Conservation (phyloP, 2,888 invertebrate genomes). For the Phragmatobia fuliginosa region DNA sequence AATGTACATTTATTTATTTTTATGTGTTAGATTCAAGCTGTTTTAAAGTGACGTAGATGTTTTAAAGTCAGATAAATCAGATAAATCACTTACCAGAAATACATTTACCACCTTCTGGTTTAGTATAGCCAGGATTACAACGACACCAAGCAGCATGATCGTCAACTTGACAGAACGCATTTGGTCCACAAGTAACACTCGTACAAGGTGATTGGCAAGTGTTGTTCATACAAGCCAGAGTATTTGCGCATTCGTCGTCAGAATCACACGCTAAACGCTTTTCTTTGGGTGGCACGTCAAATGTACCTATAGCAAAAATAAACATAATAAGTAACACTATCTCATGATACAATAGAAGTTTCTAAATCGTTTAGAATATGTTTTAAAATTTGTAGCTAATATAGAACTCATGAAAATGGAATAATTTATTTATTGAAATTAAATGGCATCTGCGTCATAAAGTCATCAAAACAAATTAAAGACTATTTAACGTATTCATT, state of each 20-base stretch:
- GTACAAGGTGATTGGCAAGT: slow-evolving; percentile 94
- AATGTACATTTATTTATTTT: no score
- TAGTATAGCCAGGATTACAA: slow-evolving; percentile 93
- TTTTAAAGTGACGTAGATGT: background rate
- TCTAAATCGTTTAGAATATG: no score
- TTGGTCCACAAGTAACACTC: slow-evolving; percentile 91
- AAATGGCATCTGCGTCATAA: no score
- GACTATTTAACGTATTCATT: no score
- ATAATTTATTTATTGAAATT: no score
- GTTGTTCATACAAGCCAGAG: slow-evolving; percentile 92
- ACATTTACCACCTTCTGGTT: slow-evolving; percentile 93
- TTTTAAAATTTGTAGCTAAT: no score
- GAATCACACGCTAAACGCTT: slow-evolving; percentile 89
- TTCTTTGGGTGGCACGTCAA: slow-evolving; percentile 79
- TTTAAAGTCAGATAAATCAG: background rate
- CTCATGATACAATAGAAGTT: background rate
- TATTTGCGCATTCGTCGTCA: slow-evolving; percentile 93
- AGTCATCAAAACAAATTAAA: no score
- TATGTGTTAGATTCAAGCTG: background rate
- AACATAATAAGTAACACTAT: background rate
- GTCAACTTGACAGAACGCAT: slow-evolving; percentile 95
- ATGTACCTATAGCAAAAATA: slow-evolving; percentile 58
- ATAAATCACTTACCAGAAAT: slow-evolving; percentile 88
- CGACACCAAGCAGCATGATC: slow-evolving; percentile 96
- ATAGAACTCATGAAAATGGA: no score